These are phyloP conservation scores for Fissipunctia ypsillon DNA, from an alignment of 2,888 invertebrate genomes.

Conservation along the genomic window DNA sequence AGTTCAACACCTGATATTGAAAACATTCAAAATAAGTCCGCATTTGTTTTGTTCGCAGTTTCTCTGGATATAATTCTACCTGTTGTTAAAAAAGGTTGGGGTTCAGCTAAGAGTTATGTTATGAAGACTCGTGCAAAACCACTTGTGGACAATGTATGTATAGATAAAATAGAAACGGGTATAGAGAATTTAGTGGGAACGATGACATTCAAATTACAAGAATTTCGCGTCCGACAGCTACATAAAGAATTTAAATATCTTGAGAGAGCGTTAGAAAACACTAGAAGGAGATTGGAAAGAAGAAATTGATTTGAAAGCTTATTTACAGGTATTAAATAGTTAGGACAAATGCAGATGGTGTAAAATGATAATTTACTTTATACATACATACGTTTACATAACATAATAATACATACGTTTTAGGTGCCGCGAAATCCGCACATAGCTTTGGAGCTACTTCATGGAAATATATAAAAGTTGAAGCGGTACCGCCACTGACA, in stretches of 20 bases:
- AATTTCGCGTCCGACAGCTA: constrained; percentile 75
- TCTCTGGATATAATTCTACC: constrained; percentile 81
- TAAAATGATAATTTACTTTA: neutral
- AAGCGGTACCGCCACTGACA: constrained; percentile 83
- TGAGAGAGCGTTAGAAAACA: constrained; percentile 77
- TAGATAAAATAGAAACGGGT: constrained; percentile 74
- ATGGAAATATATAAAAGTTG: constrained; percentile 85
- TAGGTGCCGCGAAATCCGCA: constrained; percentile 69
- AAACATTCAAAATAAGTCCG: constrained; percentile 49
- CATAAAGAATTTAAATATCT: constrained; percentile 78
- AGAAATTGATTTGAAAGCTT: neutral
- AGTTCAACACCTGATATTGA: constrained; percentile 15
- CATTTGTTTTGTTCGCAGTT: constrained; percentile 85
- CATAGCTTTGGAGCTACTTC: constrained; percentile 63
- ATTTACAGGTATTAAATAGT: neutral
- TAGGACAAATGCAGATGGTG: neutral
- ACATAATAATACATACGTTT: constrained; percentile 32
- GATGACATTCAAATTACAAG: constrained; percentile 69
- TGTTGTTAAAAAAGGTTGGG: constrained; percentile 77
- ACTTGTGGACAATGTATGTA: constrained; percentile 75
- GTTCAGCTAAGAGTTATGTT: constrained; percentile 71
- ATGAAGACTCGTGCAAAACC: constrained; percentile 72
- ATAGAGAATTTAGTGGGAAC: constrained; percentile 65
- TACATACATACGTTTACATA: too few species aligned
- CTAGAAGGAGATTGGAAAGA: constrained; percentile 67